phyloP scores from a whole-genome alignment of 2,113 vertebrate genomes.

The Felis catus region F.catus_Fca126_mat1.0 CM031417.1:103364501-103365000 shows the following conservation, averaged over 20 bases:
- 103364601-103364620: conserved; percentile 80
- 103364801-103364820: background rate
- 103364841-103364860: conserved; percentile 36
- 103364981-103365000: conserved; percentile 52
- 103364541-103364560: conserved; percentile 73
- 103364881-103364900: conserved; percentile 37
- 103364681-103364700: conserved; percentile 81
- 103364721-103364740: conserved; percentile 50
- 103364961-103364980: conserved; percentile 18
- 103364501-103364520: conserved; percentile 68
- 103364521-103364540: conserved; percentile 79
- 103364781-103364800: background rate
- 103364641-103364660: conserved; percentile 79
- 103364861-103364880: conserved; percentile 79
- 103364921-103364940: background rate
- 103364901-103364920: background rate
- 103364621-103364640: conserved; percentile 82
- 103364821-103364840: background rate
- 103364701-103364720: conserved; percentile 76
- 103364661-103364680: conserved; percentile 81
- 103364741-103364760: background rate
- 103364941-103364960: conserved; percentile 56
- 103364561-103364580: conserved; percentile 72
- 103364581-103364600: conserved; percentile 78
- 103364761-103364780: background rate